These are phyloP conservation scores for Lethenteron reissneri DNA, from an alignment of 2,113 vertebrate species.

Conservation along the genomic window DNA sequence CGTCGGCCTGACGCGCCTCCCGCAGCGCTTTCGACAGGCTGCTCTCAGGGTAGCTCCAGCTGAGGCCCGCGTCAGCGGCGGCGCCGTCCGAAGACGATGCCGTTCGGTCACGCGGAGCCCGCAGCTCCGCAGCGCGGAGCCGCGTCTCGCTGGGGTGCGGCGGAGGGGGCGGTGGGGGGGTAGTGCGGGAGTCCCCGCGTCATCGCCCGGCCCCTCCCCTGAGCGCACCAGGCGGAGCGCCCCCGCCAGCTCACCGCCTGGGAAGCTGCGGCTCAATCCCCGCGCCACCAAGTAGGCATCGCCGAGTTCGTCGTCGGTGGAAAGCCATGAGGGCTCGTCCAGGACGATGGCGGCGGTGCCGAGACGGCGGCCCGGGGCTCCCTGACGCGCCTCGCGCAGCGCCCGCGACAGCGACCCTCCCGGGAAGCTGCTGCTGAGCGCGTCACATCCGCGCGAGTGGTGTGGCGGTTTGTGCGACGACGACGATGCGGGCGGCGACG, in stretches of 20 bases:
- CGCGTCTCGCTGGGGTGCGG: background rate
- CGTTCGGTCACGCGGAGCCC: background rate
- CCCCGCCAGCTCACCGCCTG: background rate
- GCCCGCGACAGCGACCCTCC: background rate
- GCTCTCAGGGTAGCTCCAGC: background rate
- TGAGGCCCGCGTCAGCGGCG: background rate
- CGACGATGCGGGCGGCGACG: too few relatives aligned
- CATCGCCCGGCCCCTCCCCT: background rate
- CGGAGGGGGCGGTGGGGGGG: background rate
- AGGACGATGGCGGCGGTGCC: background rate
- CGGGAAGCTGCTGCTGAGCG: background rate
- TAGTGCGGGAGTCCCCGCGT: background rate
- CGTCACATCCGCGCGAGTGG: background rate
- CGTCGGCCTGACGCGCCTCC: background rate
- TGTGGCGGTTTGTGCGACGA: background rate
- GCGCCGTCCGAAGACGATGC: background rate
- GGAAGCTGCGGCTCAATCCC: slow-evolving; percentile 3
- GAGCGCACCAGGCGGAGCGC: background rate
- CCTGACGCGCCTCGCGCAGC: background rate
- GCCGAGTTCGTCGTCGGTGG: background rate
- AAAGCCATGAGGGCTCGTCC: background rate
- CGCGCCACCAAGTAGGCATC: background rate
- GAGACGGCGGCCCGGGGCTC: background rate
- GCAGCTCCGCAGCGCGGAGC: background rate
- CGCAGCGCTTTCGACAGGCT: background rate